phyloP scores from a whole-genome alignment of 2,888 invertebrate species.

The Ceriagrion tenellum region DNA sequence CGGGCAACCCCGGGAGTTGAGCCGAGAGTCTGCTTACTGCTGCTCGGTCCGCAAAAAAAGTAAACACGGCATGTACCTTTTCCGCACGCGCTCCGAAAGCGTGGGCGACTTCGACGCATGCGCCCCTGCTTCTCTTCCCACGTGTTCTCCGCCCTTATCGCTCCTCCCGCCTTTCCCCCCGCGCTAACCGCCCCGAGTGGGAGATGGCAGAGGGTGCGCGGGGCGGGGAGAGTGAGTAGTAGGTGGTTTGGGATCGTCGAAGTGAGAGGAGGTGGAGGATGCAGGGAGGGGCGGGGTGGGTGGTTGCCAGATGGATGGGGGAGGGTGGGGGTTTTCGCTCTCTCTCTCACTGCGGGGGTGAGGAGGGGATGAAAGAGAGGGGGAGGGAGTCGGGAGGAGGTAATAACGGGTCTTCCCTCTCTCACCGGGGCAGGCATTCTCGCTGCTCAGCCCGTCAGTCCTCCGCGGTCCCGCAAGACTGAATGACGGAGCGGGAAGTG shows the following conservation, averaged over 20 bases:
- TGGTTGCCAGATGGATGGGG: background rate
- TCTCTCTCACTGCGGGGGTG: background rate
- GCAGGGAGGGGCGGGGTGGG: background rate
- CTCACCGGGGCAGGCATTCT: background rate
- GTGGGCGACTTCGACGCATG: slow-evolving; percentile 51
- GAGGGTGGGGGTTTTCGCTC: background rate
- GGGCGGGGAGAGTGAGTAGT: background rate
- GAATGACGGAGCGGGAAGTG: background rate
- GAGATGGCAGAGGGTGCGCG: background rate
- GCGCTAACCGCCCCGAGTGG: background rate
- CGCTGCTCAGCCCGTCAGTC: background rate
- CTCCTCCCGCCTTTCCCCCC: background rate
- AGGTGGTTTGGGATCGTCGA: background rate
- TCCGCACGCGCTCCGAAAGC: slow-evolving; percentile 18
- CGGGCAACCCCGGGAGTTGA: slow-evolving; percentile 12
- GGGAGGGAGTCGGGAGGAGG: background rate
- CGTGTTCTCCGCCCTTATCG: slow-evolving; percentile 36
- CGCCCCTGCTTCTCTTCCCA: slow-evolving; percentile 19
- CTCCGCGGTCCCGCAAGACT: slow-evolving; percentile 33
- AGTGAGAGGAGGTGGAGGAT: background rate
- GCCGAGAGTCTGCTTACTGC: background rate
- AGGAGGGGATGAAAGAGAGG: background rate
- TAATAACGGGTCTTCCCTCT: slow-evolving; percentile 53
- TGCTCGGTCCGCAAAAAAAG: background rate
- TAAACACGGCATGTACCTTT: background rate